Evolutionary conservation across 2,113 vertebrate genomes (phyloP).

Genomic region (Bubo blakistoni): DNA sequence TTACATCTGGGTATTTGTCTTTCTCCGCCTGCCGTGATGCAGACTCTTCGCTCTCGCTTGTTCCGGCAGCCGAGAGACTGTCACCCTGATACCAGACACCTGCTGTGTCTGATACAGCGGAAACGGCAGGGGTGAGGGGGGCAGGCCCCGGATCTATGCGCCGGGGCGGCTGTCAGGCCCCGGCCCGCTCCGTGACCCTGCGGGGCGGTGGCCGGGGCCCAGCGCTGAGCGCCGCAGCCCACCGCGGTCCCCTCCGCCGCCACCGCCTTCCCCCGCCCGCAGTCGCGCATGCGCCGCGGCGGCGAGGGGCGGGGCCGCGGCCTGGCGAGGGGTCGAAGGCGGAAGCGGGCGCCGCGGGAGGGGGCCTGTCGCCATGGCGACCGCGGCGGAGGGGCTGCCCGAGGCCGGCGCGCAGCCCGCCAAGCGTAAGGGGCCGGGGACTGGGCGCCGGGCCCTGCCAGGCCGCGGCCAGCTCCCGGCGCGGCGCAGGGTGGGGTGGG

Average conservation of each 20-base stretch:
- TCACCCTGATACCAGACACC: accelerated
- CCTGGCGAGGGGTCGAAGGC: background rate
- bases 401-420: background rate
- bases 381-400: background rate
- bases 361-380: background rate
- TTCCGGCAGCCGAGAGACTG: accelerated
- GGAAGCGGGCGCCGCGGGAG: background rate
- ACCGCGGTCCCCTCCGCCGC: accelerated
- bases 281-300: background rate
- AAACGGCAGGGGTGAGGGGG: no score
- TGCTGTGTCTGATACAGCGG: no score
- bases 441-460: background rate
- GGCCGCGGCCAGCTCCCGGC: background rate
- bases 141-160: background rate
- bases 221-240: accelerated
- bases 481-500: background rate
- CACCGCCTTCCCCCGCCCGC: no score
- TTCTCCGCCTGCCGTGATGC: accelerated
- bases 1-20: accelerated
- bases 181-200: accelerated
- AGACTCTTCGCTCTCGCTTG: accelerated
- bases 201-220: background rate
- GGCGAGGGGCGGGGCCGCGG: background rate
- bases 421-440: conserved; percentile 28
- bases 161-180: accelerated